Evolutionary conservation across 1,140 invertebrate genomes (phyloP).

Genomic region (Sitobion miscanthi): DNA sequence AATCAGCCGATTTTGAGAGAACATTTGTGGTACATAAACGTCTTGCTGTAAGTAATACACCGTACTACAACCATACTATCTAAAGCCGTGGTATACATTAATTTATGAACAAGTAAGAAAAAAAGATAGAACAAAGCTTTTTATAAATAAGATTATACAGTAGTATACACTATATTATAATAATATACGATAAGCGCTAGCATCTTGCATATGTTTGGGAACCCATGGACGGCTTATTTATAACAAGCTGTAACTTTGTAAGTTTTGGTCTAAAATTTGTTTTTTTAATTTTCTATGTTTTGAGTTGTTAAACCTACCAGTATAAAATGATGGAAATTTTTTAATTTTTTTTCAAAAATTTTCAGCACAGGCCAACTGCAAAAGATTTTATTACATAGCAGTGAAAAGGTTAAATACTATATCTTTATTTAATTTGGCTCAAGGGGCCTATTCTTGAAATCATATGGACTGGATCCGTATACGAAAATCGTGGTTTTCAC

Average conservation of each 20-base stretch:
- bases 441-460: too few relatives aligned
- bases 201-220: background rate
- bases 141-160: background rate
- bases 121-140: background rate
- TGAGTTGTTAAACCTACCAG: background rate
- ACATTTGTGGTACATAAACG: too few relatives aligned
- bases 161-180: background rate
- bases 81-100: background rate
- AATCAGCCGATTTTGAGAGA: too few relatives aligned
- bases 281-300: slow-evolving; percentile 6
- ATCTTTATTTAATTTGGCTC: too few relatives aligned
- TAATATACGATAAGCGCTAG: background rate
- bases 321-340: background rate
- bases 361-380: background rate
- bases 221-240: too few relatives aligned
- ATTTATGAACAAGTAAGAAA: background rate
- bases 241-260: background rate
- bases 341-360: background rate
- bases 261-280: background rate
- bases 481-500: too few relatives aligned
- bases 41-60: too few relatives aligned
- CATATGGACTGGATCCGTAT: too few relatives aligned
- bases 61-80: too few relatives aligned
- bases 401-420: background rate
- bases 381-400: background rate